Base-by-base conservation (phyloP, 2,888 invertebrate species). In the Baronia brevicornis region DNA sequence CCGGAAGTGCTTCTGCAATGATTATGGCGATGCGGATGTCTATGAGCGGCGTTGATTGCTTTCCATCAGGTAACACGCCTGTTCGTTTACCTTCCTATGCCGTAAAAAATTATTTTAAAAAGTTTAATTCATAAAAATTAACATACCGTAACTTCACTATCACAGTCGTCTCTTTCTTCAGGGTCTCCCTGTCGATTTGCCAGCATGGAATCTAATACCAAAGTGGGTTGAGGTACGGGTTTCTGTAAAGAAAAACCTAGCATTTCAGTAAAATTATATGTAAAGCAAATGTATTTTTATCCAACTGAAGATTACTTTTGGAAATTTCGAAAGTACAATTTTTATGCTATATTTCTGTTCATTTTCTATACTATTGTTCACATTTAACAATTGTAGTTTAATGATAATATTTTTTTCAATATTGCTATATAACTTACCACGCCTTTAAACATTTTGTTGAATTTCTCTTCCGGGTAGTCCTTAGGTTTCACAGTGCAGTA, bases 401-500 rank as follows among this genome's bases (percentile, higher is more conserved):
- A n/a, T n/a, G n/a, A n/a, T n/a, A n/a, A n/a, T n/a, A n/a, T n/a
- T n/a, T n/a, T n/a, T n/a, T n/a, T n/a, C n/a, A n/a, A n/a, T n/a
- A n/a, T n/a, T n/a, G n/a, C 17, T 11, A 23, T 17, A 9, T 3
- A 30, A 50, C 66, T 67, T 52, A 67, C 69, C 36, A 57, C 54
- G 36, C 55, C 62, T 41, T 63, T 69, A 10, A 74, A 69, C 46
- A 77, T 51, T 2, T 50, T 49, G 35, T 73, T 67, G 36, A 67
- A 74, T 8, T 47, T 38, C 1, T 60, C 56, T 12, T 75, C 61
- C 3, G 78, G 77, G 10, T 77, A 79, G 27, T 69, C 48, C 1
- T 43, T 25, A 1, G 75, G 72, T 36, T 69, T 77, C 7, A 69
- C 31, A 0, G 67, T 64, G 41, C 78, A 79, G 46, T 59, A 79